Percentiles rank a stretch among this genome's conserved stretches.
These are phyloP conservation scores for Pollicipes pollicipes DNA, from an alignment of 1,140 invertebrate genomes.

Conservation along the genomic window DNA sequence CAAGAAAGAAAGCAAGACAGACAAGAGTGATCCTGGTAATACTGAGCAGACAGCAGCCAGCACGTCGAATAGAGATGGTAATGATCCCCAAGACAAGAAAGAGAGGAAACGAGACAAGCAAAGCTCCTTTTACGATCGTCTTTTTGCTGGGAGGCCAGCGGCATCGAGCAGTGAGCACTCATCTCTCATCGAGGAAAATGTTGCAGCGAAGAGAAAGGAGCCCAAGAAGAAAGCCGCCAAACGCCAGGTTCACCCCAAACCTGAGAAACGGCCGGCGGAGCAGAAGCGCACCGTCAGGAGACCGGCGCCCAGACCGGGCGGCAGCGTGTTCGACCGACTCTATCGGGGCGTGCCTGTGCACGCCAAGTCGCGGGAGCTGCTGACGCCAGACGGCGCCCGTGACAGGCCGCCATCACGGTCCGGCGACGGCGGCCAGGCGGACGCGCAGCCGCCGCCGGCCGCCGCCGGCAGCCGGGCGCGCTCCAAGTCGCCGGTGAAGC, in stretches of 20 bases:
- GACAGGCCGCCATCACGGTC: too few species aligned
- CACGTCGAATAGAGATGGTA: too few species aligned
- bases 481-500: neutral
- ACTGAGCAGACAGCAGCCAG: neutral
- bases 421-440: too few species aligned
- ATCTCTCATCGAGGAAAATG: neutral
- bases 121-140: neutral
- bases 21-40: neutral
- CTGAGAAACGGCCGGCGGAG: neutral
- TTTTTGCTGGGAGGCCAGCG: neutral
- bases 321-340: neutral
- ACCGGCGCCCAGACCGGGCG: too few species aligned
- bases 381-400: neutral
- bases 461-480: neutral
- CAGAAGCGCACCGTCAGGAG: neutral
- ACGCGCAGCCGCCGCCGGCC: too few species aligned
- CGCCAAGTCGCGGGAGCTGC: neutral
- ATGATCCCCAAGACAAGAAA: neutral
- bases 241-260: neutral
- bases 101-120: neutral
- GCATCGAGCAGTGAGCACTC: neutral
- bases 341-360: neutral
- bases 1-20: neutral
- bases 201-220: neutral
- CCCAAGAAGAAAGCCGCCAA: neutral